A percentile compares a stretch with the other conserved stretches of the same genome.
Conservation (phyloP, 2,888 invertebrate species). For the Oscheius sp. region DNA sequence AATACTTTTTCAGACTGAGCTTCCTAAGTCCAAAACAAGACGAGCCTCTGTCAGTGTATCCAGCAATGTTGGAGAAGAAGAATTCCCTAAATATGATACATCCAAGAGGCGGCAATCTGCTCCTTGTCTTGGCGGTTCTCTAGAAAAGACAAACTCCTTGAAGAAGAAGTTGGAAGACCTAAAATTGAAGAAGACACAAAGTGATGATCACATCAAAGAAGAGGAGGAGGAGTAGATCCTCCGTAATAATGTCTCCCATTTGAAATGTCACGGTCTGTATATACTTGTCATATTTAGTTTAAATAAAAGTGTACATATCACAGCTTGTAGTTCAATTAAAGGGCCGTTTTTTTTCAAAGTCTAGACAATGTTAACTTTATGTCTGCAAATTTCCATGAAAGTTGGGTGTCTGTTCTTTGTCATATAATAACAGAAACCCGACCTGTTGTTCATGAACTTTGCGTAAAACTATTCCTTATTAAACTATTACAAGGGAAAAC, state of each 20-base stretch:
- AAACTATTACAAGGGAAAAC: no score
- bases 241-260: background rate
- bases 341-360: no score
- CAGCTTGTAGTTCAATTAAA: background rate
- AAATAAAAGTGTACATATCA: conserved; percentile 24
- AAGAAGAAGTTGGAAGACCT: conserved; percentile 30
- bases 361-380: no score
- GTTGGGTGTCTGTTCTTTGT: no score
- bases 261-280: conserved; percentile 13
- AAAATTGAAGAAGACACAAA: conserved; percentile 19
- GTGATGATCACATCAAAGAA: conserved; percentile 28
- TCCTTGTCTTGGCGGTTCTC: conserved; percentile 20
- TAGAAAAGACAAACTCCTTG: background rate
- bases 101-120: conserved; percentile 33
- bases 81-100: conserved; percentile 11
- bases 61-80: conserved; percentile 6
- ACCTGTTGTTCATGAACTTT: no score
- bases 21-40: conserved; percentile 22
- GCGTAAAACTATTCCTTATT: no score
- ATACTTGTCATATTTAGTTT: conserved; percentile 22
- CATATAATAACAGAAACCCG: no score
- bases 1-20: conserved; percentile 21
- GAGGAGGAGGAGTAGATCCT: conserved; percentile 21
- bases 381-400: no score
- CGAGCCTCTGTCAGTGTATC: conserved; percentile 24